phyloP scores from a whole-genome alignment of 2,797 vertebrate species.

The Amazona finschi region DNA sequence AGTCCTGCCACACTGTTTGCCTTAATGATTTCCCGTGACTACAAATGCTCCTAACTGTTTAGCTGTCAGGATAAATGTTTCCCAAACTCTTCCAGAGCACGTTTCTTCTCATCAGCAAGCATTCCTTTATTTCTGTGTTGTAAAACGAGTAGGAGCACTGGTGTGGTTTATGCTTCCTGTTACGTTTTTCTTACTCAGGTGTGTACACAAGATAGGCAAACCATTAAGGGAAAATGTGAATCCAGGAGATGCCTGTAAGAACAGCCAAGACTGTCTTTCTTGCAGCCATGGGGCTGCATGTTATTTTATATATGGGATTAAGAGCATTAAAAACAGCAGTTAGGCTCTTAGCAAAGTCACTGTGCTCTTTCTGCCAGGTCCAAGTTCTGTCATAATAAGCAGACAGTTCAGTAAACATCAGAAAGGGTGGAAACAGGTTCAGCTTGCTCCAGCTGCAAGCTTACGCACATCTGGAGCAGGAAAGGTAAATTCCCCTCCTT shows the following conservation, averaged over 20 bases:
- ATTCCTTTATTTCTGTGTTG: background rate
- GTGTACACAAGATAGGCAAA: background rate
- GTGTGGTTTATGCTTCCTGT: background rate
- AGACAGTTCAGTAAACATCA: background rate
- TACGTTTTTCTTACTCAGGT: background rate
- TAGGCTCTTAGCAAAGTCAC: background rate
- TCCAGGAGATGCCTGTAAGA: background rate
- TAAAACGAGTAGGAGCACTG: background rate
- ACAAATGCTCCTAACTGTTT: background rate
- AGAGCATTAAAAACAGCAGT: background rate
- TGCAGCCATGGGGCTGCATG: accelerated
- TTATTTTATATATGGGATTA: background rate
- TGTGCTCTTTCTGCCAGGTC: background rate
- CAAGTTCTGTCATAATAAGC: background rate
- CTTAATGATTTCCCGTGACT: background rate
- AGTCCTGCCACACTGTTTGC: background rate
- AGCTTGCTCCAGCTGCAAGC: background rate
- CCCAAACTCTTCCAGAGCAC: background rate
- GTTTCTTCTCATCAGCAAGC: background rate
- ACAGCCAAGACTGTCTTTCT: background rate
- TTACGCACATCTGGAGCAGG: background rate
- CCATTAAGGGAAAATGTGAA: background rate
- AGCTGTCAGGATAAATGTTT: background rate
- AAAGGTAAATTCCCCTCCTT: background rate
- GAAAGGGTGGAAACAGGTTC: background rate